phyloP scores from a whole-genome alignment of 2,113 vertebrate genomes.

The Delphinus delphis region DNA sequence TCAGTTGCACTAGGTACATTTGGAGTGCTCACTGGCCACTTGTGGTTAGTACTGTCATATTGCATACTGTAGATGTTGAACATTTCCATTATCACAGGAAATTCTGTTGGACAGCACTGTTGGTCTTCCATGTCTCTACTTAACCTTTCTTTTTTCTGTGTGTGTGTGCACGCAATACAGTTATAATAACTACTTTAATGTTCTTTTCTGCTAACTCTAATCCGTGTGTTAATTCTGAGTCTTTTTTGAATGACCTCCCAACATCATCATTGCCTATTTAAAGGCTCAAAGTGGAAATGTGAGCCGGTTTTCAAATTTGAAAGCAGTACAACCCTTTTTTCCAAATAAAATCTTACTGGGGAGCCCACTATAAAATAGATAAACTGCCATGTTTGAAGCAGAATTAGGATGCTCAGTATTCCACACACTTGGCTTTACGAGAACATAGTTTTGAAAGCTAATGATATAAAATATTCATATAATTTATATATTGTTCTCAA shows the following conservation, averaged over 20 bases:
- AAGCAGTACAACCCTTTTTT: background rate
- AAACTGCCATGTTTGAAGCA: background rate
- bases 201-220: background rate
- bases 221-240: background rate
- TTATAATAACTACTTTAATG: background rate
- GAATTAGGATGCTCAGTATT: background rate
- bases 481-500: background rate
- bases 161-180: background rate
- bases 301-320: constrained; percentile 25
- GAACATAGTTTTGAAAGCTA: background rate
- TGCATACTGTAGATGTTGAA: background rate
- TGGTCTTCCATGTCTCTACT: background rate
- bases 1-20: background rate
- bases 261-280: background rate
- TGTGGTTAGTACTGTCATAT: background rate
- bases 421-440: background rate
- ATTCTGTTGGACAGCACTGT: background rate
- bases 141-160: background rate
- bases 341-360: background rate
- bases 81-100: background rate
- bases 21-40: background rate
- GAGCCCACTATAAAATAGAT: background rate
- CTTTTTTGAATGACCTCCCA: background rate
- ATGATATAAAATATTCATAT: background rate
- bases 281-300: background rate